phyloP scores from a whole-genome alignment of 2,797 vertebrate species.

The Pygocentrus nattereri region DNA sequence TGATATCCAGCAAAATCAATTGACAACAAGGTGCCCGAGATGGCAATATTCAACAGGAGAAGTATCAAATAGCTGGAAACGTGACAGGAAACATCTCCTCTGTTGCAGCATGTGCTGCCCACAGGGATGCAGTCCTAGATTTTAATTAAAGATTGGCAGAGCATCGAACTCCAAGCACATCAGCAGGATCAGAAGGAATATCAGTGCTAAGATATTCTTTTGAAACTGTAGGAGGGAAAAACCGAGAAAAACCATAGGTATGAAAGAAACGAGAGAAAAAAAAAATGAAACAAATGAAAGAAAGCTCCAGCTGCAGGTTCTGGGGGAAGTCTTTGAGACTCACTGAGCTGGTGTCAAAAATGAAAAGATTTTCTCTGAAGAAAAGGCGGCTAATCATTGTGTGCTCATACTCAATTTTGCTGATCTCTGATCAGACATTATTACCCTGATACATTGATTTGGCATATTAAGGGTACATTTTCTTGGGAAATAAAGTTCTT shows the following conservation, averaged over 20 bases:
- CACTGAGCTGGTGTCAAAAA: conserved; percentile 17
- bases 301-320: conserved; percentile 36
- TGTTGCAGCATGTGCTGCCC: conserved; percentile 24
- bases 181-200: conserved; percentile 64
- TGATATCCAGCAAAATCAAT: conserved; percentile 51
- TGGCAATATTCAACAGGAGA: conserved; percentile 37
- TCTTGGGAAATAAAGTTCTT: conserved; percentile 31
- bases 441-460: conserved; percentile 22
- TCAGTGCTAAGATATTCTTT: conserved; percentile 56
- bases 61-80: conserved; percentile 49
- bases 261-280: background rate
- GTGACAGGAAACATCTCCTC: conserved; percentile 45
- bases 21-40: conserved; percentile 37
- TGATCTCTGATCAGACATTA: conserved; percentile 38
- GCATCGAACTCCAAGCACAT: conserved; percentile 59
- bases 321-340: conserved; percentile 33
- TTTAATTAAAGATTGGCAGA: conserved; percentile 75
- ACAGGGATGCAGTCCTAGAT: conserved; percentile 45
- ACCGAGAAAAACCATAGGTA: conserved; percentile 53
- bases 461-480: conserved; percentile 15
- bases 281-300: conserved; percentile 32
- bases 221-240: conserved; percentile 70
- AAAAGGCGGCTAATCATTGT: conserved; percentile 25
- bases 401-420: background rate
- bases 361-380: conserved; percentile 27